Evolutionary conservation across 2,113 vertebrate species (phyloP).

Genomic region (Ancistrus triradiatus): DNA sequence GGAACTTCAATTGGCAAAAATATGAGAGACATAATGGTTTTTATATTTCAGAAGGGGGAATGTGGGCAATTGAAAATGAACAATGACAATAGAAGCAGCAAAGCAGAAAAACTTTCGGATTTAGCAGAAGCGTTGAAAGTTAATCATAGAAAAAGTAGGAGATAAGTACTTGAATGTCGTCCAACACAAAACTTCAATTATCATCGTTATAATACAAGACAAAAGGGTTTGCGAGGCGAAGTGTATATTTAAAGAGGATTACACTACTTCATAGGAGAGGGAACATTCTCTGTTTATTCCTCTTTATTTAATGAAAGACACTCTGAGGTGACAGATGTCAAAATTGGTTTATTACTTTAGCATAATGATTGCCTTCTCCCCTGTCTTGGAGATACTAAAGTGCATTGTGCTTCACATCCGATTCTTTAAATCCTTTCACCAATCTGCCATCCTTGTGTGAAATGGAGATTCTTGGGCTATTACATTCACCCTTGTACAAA

Average conservation of each 20-base stretch:
- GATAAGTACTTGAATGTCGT: conserved; percentile 75
- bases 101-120: conserved; percentile 72
- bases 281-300: conserved; percentile 72
- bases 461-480: conserved; percentile 45
- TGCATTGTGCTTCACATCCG: conserved; percentile 53
- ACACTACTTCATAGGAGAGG: conserved; percentile 67
- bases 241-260: conserved; percentile 65
- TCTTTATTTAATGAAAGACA: conserved; percentile 69
- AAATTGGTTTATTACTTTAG: conserved; percentile 70
- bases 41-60: conserved; percentile 66
- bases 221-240: conserved; percentile 63
- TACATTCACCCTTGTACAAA: conserved; percentile 43
- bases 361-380: conserved; percentile 62
- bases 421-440: conserved; percentile 57
- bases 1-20: conserved; percentile 42
- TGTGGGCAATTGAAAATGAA: conserved; percentile 67
- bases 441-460: conserved; percentile 43
- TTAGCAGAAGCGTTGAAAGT: conserved; percentile 66
- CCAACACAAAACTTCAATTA: conserved; percentile 75
- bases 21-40: conserved; percentile 52
- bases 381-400: conserved; percentile 37
- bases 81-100: conserved; percentile 63
- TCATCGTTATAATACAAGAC: conserved; percentile 71
- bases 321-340: conserved; percentile 70
- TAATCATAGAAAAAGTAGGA: conserved; percentile 69